phyloP scores from a whole-genome alignment of 2,797 vertebrate genomes.

The Diglossa cyanea region DNA sequence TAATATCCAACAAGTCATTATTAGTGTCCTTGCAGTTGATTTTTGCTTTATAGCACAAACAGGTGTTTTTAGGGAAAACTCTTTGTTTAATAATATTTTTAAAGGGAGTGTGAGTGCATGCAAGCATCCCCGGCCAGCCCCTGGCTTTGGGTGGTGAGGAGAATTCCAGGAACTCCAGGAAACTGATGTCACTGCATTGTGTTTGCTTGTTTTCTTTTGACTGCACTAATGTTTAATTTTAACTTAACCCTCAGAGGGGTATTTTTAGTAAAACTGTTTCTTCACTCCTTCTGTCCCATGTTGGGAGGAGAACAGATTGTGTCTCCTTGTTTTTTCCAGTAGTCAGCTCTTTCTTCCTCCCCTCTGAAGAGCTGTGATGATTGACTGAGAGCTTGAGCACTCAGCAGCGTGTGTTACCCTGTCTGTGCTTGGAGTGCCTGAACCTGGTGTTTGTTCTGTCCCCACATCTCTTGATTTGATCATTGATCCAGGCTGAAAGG shows the following conservation, averaged over 20 bases:
- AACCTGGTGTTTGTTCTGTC: not conserved
- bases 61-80: not conserved
- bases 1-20: not conserved
- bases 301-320: not conserved
- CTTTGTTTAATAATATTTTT: not conserved
- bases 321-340: not conserved
- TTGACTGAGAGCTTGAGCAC: not conserved
- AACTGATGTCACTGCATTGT: conserved; percentile 43
- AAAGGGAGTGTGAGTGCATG: not conserved
- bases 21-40: not conserved
- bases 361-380: not conserved
- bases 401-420: not conserved
- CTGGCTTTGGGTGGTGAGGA: not conserved
- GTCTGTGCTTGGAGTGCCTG: not conserved
- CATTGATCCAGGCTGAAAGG: not conserved
- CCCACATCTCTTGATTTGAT: not conserved
- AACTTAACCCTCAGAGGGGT: conserved; percentile 53
- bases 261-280: conserved; percentile 55
- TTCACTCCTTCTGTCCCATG: not conserved
- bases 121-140: not conserved
- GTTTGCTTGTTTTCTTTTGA: conserved; percentile 23
- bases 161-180: conserved; percentile 39
- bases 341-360: not conserved
- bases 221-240: conserved; percentile 53
- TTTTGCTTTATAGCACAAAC: not conserved